Evolutionary conservation across 1,140 invertebrate species (phyloP).

Genomic region (Cydia pomonella): DNA sequence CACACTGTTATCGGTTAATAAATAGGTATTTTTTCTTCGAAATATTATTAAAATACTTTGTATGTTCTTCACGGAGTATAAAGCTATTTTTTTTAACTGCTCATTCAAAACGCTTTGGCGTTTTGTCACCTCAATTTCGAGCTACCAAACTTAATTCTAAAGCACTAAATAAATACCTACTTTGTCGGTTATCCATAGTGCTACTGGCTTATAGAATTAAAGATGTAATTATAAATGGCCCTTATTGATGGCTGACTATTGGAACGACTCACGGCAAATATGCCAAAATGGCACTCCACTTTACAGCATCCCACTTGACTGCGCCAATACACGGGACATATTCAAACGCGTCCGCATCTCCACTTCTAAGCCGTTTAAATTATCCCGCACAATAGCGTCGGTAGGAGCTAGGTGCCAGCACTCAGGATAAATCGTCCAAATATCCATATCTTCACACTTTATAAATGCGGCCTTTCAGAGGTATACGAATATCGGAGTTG

Average conservation of each 20-base stretch:
- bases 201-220: not conserved
- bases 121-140: not conserved
- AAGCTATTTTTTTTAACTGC: not conserved
- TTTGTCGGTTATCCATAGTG: not conserved
- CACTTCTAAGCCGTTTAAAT: slow-evolving; percentile 22
- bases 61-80: no score
- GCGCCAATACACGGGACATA: slow-evolving; percentile 12
- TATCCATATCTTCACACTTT: slow-evolving; percentile 21
- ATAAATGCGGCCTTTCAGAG: slow-evolving; percentile 11
- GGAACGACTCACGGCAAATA: not conserved
- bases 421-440: slow-evolving; percentile 25
- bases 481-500: not conserved
- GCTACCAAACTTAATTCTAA: not conserved
- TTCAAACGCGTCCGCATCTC: slow-evolving; percentile 16
- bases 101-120: not conserved
- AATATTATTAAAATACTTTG: not conserved
- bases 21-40: not conserved
- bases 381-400: slow-evolving; percentile 27
- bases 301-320: not conserved
- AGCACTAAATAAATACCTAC: not conserved
- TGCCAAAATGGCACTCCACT: not conserved
- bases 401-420: slow-evolving; percentile 16
- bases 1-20: not conserved
- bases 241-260: not conserved
- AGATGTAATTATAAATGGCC: not conserved